Percentiles rank a stretch among this genome's conserved stretches.
Conservation (phyloP, 1,140 invertebrate species). For the Rhizoglyphus robini region DNA sequence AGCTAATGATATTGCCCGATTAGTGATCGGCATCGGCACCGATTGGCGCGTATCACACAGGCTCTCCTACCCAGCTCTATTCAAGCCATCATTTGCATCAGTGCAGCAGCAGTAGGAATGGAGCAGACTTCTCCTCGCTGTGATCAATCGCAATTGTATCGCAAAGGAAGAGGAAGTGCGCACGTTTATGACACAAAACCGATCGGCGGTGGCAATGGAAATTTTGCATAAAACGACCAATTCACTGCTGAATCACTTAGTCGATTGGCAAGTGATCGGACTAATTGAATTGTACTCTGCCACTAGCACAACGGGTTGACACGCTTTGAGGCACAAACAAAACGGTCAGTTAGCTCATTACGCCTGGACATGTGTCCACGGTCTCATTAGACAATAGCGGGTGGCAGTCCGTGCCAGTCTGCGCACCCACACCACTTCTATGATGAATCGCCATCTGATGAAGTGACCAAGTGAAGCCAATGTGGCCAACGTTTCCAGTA, state of each 20-base stretch:
- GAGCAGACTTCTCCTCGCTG: no score
- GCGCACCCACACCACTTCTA: background rate
- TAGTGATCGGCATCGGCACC: background rate
- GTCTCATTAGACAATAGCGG: background rate
- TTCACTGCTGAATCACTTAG: background rate
- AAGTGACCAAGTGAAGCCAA: background rate
- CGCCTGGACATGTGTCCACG: background rate
- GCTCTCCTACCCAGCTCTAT: no score
- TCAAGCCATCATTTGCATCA: background rate
- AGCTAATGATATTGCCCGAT: constrained; percentile 6
- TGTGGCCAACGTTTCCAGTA: no score
- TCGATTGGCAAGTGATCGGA: no score
- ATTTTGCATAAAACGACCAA: background rate
- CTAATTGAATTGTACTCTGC: no score
- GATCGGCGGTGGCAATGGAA: background rate
- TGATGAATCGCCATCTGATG: constrained; percentile 9
- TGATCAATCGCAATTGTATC: no score
- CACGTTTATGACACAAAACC: background rate
- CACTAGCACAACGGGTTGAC: no score
- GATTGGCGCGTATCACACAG: no score
- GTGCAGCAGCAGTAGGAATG: no score
- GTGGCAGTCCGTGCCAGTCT: background rate
- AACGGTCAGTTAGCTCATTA: no score
- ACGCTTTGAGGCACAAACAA: no score
- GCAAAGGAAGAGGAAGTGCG: constrained; percentile 7